These are phyloP conservation scores for Brachyistius frenatus DNA, from an alignment of 2,113 vertebrate species.

Conservation along the genomic window DNA sequence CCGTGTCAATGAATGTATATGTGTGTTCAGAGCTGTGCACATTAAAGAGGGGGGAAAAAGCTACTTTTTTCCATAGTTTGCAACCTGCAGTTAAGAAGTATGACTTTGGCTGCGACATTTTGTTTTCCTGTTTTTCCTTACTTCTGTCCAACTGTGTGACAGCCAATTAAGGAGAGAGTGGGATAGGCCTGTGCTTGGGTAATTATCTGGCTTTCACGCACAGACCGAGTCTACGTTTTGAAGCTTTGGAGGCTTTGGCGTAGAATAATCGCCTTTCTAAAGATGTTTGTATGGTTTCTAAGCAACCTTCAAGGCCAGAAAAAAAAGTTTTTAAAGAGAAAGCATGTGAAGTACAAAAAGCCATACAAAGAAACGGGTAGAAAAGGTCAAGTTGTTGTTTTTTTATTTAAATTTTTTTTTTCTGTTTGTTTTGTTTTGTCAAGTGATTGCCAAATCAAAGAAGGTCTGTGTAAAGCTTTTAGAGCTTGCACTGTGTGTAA, in stretches of 20 bases:
- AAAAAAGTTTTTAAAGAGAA: slow-evolving; percentile 33
- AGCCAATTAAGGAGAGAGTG: slow-evolving; percentile 73
- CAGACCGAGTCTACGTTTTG: slow-evolving; percentile 51
- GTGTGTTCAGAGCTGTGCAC: not conserved
- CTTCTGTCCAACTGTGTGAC: slow-evolving; percentile 67
- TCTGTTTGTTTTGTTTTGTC: slow-evolving; percentile 9
- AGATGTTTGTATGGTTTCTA: slow-evolving; percentile 74
- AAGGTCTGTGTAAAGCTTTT: not conserved
- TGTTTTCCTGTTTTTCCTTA: slow-evolving; percentile 1
- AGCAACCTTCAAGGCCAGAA: slow-evolving; percentile 64
- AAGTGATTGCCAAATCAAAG: not conserved
- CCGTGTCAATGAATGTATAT: not conserved
- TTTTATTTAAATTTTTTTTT: slow-evolving; percentile 13
- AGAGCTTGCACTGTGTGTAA: slow-evolving; percentile 14
- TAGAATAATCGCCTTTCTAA: slow-evolving; percentile 73
- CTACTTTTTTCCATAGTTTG: slow-evolving; percentile 24
- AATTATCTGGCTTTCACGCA: slow-evolving; percentile 77
- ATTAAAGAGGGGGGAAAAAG: not conserved
- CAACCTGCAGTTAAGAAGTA: slow-evolving; percentile 43
- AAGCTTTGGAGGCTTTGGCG: slow-evolving; percentile 62
- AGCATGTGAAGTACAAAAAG: slow-evolving; percentile 30
- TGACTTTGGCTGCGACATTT: slow-evolving; percentile 47
- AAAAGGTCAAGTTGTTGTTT: slow-evolving; percentile 45
- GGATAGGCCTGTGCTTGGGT: slow-evolving; percentile 57
- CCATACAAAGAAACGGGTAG: slow-evolving; percentile 43